Base-by-base conservation (phyloP, 1,140 invertebrate species). In the Hetaerina americana region DNA sequence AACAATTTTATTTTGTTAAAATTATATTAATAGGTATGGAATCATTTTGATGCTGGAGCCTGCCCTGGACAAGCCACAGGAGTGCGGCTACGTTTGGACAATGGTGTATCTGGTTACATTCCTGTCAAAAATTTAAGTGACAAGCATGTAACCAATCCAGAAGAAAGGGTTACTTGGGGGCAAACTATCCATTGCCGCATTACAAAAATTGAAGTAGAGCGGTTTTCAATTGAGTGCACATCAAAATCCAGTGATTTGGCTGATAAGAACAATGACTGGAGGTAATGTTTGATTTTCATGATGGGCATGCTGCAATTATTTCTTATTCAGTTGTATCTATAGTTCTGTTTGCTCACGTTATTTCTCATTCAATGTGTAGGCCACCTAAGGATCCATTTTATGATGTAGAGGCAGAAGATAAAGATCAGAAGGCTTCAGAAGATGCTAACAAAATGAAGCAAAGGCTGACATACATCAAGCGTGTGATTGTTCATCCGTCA, bases 51-150 rank as follows among this genome's bases (percentile, higher is more conserved):
- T 82, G 91, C 94, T 57, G 93, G 92, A 29, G 89, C 91, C 25
- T 99, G 97, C 84, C 95, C 93, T 0, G 98, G 98, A 0, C 92
- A 96, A 81, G 93, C 96, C 0, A 92, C 92, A 0, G 98, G 98
- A 0, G 90, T 99, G 0, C 87, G 92, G 72, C 84, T 96, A 0
- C 85, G 91, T 0, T 81, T 99, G 0, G 97, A 99, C 78, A 99
- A 99, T 82, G 95, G 95, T 0, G 84, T 99, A 6, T 90, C 86
- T 8, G 97, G 97, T 0, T 98, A 98, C 79, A 95, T 99, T 78
- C 93, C 93, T 75, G 93, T 96, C 67, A 96, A 96, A 80, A 96
- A 96, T 81, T 83, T 99, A 8, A 98, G 95, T 25, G 97, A 99
- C 78, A 94, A 93, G 74, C 90, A 92, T 76, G 95, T 99, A 0